Base-by-base conservation (phyloP, 2,888 invertebrate species). In the Apodemia duryi region DNA sequence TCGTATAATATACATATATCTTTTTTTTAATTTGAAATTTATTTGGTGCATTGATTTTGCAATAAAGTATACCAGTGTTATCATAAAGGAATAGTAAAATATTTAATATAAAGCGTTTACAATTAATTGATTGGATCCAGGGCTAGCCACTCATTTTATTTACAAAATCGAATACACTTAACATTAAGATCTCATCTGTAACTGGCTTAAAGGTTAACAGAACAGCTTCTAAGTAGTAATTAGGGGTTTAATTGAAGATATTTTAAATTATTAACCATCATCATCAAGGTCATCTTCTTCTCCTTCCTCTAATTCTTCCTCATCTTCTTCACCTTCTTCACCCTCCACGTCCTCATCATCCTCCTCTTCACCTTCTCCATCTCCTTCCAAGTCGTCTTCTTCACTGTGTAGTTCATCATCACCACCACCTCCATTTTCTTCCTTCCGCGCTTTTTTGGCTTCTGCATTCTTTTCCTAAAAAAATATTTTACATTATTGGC, bases 371-470 rank as follows among this genome's bases (percentile, higher is more conserved):
- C 89, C 94, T 63, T 93, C 94, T 29, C 88, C 93, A 66, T 93
- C 93, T 65, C 92, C 93, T 67, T 94, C 94, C 67, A 94, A 93
- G 69, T 95, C 95, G 67, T 95, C 95, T 63, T 95, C 95, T 73
- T 95, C 93, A 74, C 93, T 93, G 75, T 93, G 93, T 70, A 88
- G 88, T 68, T 94, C 94, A 35, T 93, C 93, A 9, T 93, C 93
- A 52, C 92, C 93, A 38, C 94, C 94, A 66, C 94, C 95, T 46
- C 95, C 95, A 77, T 96, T 95, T 81, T 96, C 95, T 80, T 95
- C 95, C 90, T 95, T 96, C 92, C 95, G 95, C 88, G 95, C 94
- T 90, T 96, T 96, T 92, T 96, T 96, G 73, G 94, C 94, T 69
- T 95, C 95, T 67, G 95, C 95, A 72, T 91, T 92, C 89, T 95